Evolutionary conservation across 2,113 vertebrate species (phyloP).

Genomic region (Leiothrix lutea): DNA sequence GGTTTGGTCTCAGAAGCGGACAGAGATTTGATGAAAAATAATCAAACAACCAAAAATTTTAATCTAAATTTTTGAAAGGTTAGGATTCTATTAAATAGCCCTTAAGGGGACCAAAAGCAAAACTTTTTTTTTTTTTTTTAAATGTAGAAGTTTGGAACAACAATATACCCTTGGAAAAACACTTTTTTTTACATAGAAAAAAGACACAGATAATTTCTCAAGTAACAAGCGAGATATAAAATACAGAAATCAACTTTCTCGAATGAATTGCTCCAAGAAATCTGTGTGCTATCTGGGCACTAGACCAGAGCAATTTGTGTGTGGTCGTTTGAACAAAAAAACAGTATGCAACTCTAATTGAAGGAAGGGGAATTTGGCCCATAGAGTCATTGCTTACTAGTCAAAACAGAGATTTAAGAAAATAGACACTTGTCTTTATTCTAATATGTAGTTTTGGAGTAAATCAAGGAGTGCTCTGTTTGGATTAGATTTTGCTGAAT

Average conservation of each 20-base stretch:
- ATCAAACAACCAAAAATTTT: background rate
- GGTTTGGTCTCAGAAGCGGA: background rate
- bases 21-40: background rate
- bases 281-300: background rate
- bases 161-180: background rate
- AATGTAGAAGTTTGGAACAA: background rate
- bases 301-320: constrained; percentile 6
- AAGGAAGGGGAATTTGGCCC: background rate
- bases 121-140: background rate
- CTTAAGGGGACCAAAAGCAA: background rate
- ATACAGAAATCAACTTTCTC: background rate
- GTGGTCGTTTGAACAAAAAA: constrained; percentile 14
- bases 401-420: constrained; percentile 35
- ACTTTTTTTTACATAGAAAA: background rate
- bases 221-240: background rate
- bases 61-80: background rate
- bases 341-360: background rate
- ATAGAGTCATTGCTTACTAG: background rate
- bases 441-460: constrained; percentile 26
- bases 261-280: background rate
- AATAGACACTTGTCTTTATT: constrained; percentile 31
- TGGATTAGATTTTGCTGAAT: constrained; percentile 48
- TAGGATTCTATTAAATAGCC: background rate
- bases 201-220: background rate
- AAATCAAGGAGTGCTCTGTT: constrained; percentile 33